Evolutionary conservation across 1,140 invertebrate genomes (phyloP).

Genomic region (Eriocheir sinensis): DNA sequence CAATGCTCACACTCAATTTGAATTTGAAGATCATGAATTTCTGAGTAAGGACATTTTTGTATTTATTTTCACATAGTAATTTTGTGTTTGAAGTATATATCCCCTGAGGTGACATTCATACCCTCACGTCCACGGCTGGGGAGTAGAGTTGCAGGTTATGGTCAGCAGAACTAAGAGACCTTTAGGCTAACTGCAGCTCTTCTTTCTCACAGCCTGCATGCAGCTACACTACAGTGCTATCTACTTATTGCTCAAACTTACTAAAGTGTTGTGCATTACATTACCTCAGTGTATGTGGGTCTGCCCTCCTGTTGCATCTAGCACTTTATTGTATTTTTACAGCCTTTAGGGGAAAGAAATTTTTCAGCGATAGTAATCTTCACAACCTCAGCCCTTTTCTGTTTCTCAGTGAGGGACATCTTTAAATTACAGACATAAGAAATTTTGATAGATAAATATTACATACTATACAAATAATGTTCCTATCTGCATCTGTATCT

Average conservation of each 20-base stretch:
- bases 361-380: neutral
- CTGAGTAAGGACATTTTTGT: neutral
- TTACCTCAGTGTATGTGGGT: slow-evolving; percentile 12
- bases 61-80: neutral
- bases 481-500: too few species aligned
- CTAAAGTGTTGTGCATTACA: slow-evolving; percentile 55
- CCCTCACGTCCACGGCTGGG: neutral
- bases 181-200: neutral
- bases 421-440: too few species aligned
- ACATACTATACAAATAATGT: too few species aligned
- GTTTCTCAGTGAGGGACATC: neutral
- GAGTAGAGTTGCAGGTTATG: neutral
- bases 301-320: neutral
- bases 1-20: neutral
- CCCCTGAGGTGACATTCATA: neutral
- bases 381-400: neutral
- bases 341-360: neutral
- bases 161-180: slow-evolving; percentile 17
- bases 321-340: neutral
- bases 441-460: too few species aligned
- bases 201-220: slow-evolving; percentile 57
- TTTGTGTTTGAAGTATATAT: neutral
- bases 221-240: slow-evolving; percentile 48
- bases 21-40: neutral
- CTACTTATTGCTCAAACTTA: slow-evolving; percentile 62